Evolutionary conservation across 2,888 invertebrate genomes (phyloP).

Genomic region (Apodemia mormo): DNA sequence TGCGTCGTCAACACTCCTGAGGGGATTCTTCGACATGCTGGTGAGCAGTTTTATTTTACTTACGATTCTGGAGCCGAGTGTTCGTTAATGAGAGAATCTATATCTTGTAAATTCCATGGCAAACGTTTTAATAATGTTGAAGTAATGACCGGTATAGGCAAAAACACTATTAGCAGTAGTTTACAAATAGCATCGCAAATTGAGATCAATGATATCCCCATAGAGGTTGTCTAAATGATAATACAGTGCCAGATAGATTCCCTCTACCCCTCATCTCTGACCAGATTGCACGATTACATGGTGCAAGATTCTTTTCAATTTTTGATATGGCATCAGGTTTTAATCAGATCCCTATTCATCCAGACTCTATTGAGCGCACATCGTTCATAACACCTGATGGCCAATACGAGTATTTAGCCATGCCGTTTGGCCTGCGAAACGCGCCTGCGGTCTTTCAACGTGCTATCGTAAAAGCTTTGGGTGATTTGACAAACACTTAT

Average conservation of each 20-base stretch:
- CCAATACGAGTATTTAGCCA: conserved; percentile 48
- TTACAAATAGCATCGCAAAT: conserved; percentile 24
- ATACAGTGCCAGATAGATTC: conserved; percentile 27
- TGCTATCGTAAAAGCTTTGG: conserved; percentile 39
- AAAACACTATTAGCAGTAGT: conserved; percentile 23
- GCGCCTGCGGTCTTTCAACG: conserved; percentile 47
- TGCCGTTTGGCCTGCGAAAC: conserved; percentile 53
- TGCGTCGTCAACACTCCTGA: background rate
- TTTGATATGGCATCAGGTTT: conserved; percentile 28
- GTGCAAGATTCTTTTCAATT: conserved; percentile 12
- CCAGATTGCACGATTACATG: too few species aligned
- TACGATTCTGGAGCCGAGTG: conserved; percentile 34
- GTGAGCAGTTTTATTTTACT: conserved; percentile 26
- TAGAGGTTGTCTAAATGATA: conserved; percentile 19
- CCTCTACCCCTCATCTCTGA: too few species aligned
- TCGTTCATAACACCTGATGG: conserved; percentile 48
- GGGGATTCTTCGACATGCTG: conserved; percentile 18
- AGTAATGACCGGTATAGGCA: conserved; percentile 29
- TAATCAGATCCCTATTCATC: conserved; percentile 26
- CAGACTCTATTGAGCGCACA: conserved; percentile 35
- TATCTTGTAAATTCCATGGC: conserved; percentile 27
- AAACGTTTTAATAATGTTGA: conserved; percentile 23
- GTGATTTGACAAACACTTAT: conserved; percentile 27
- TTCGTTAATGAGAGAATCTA: conserved; percentile 29
- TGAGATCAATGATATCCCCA: background rate